phyloP scores from a whole-genome alignment of 30 jellyfish, hydroid and myxozoan species.

The Hydractinia echinata region DNA sequence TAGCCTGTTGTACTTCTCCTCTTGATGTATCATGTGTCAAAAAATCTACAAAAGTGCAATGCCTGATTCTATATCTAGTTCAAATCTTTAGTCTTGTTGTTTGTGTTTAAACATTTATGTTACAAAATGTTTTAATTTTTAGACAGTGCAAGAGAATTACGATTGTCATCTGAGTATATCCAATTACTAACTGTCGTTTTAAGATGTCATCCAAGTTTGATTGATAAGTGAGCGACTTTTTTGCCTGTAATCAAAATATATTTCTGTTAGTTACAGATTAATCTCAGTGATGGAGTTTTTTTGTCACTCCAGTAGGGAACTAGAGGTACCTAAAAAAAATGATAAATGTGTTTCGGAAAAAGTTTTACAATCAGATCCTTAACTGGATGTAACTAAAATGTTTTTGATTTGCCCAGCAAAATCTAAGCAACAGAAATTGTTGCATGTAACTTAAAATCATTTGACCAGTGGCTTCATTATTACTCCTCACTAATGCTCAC shows the following conservation, averaged over 20 bases:
- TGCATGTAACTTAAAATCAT: too few relatives aligned
- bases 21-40: background rate
- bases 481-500: background rate
- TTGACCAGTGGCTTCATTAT: too few relatives aligned
- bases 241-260: background rate
- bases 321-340: too few relatives aligned
- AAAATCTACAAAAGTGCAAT: background rate
- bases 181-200: constrained; percentile 65
- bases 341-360: too few relatives aligned
- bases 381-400: too few relatives aligned
- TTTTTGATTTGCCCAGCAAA: too few relatives aligned
- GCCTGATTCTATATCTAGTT: background rate
- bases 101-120: background rate
- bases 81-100: background rate
- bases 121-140: background rate
- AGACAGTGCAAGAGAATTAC: constrained; percentile 38
- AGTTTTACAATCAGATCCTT: too few relatives aligned
- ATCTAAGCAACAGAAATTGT: too few relatives aligned
- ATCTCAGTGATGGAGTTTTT: background rate
- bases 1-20: background rate
- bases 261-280: background rate
- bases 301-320: too few relatives aligned
- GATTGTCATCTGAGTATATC: constrained; percentile 55
- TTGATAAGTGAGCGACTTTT: constrained; percentile 39
- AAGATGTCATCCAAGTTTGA: constrained; percentile 58